A percentile compares a stretch with the other conserved stretches of the same genome.
Conservation (phyloP, 2,888 invertebrate genomes). For the Bimastos eiseni region DNA sequence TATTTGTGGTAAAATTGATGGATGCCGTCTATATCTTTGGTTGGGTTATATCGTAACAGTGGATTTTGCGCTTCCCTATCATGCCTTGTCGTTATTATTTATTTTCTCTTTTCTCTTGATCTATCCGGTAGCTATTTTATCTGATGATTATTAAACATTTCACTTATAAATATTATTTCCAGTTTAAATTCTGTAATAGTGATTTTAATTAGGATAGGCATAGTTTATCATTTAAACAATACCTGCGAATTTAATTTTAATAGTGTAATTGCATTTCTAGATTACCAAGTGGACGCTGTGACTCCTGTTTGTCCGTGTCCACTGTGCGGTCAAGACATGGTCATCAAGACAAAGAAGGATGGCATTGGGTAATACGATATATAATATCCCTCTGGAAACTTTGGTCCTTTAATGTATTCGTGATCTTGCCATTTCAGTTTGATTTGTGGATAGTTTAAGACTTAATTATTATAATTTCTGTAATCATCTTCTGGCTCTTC, state of each 20-base stretch:
- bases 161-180: no score
- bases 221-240: neutral
- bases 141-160: neutral
- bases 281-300: neutral
- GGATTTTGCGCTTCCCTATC: neutral
- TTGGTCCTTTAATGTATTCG: neutral
- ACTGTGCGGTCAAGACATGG: slow-evolving; percentile 75
- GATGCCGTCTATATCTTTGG: neutral
- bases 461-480: neutral
- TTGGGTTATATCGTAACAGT: neutral
- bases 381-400: neutral
- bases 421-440: neutral
- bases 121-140: neutral
- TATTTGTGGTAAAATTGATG: neutral
- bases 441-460: neutral
- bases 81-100: neutral
- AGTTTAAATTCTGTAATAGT: no score
- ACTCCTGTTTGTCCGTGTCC: slow-evolving; percentile 72
- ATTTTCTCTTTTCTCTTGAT: no score
- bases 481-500: neutral
- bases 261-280: neutral
- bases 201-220: no score
- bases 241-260: neutral
- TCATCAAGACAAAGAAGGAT: slow-evolving; percentile 72
- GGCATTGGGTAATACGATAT: slow-evolving; percentile 59